Percentiles rank a stretch among this genome's conserved stretches.
Evolutionary conservation across 2,888 invertebrate genomes (phyloP).

Genomic region (Microchrysa polita): DNA sequence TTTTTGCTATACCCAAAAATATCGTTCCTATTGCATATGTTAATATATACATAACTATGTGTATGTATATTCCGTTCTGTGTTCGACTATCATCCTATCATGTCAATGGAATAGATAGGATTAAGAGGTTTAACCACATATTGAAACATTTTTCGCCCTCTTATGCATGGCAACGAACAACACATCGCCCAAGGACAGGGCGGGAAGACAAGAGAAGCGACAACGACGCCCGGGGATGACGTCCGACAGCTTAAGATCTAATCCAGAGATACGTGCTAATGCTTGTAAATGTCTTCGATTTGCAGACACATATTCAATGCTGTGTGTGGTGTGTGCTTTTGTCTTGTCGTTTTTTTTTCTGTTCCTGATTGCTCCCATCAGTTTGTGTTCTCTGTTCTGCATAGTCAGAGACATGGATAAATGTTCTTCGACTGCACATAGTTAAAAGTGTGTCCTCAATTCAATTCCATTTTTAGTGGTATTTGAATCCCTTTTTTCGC

Average conservation of each 20-base stretch:
- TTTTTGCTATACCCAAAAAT: background rate
- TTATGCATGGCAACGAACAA: background rate
- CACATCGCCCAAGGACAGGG: background rate
- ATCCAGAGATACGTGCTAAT: slow-evolving; percentile 50
- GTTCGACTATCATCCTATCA: slow-evolving; percentile 10
- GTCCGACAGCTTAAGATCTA: slow-evolving; percentile 44
- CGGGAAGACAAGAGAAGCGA: too few relatives aligned
- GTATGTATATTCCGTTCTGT: background rate
- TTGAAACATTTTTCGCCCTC: slow-evolving; percentile 33
- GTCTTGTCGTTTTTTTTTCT: too few relatives aligned
- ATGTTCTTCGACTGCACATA: too few relatives aligned
- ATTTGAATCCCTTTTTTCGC: too few relatives aligned
- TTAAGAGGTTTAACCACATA: slow-evolving; percentile 44
- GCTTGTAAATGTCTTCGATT: slow-evolving; percentile 49
- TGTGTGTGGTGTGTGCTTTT: background rate
- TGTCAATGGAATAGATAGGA: background rate
- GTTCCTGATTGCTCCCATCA: too few relatives aligned
- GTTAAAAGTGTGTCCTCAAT: too few relatives aligned
- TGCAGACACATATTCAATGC: slow-evolving; percentile 42
- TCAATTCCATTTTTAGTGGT: too few relatives aligned
- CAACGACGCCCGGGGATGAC: slow-evolving; percentile 21
- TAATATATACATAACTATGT: background rate
- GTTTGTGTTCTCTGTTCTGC: too few relatives aligned
- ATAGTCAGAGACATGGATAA: too few relatives aligned
- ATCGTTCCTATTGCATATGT: background rate